phyloP scores from a whole-genome alignment of 2,113 vertebrate genomes.

The Urocolius indicus region DNA sequence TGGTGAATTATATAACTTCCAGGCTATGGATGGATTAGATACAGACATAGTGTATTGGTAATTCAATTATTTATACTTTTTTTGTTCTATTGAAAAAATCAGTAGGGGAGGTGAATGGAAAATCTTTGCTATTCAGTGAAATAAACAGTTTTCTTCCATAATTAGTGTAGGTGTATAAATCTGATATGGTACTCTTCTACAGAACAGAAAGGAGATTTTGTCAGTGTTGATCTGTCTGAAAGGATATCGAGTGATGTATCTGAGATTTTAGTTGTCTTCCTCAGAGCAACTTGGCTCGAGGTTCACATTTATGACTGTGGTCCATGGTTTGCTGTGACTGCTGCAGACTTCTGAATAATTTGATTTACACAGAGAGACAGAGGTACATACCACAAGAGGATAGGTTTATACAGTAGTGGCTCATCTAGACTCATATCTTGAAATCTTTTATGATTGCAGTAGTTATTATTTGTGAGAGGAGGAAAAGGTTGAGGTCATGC shows the following conservation, averaged over 20 bases:
- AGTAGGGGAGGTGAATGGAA: not conserved
- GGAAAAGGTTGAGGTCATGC: not conserved
- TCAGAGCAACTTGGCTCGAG: not conserved
- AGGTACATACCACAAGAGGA: not conserved
- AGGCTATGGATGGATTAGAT: slow-evolving; percentile 23
- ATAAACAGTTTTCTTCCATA: not conserved
- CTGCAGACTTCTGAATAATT: not conserved
- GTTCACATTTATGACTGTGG: not conserved
- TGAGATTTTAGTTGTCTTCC: not conserved
- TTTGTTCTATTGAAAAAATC: not conserved
- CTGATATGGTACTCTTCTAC: not conserved
- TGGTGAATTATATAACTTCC: slow-evolving; percentile 51
- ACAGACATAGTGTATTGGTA: not conserved
- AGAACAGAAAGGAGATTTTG: not conserved
- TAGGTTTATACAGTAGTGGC: not conserved
- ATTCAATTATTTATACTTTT: not conserved
- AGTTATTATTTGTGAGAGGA: not conserved
- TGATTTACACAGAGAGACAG: not conserved
- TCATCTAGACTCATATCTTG: not conserved
- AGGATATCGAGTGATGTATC: not conserved
- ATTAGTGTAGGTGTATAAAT: not conserved
- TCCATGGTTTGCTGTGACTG: not conserved
- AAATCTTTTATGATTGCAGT: not conserved
- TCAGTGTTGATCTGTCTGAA: not conserved
- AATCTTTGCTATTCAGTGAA: not conserved